Conservation (phyloP, 35 echinoderm and acorn worm species). For the Stichopus chloronotus region DNA sequence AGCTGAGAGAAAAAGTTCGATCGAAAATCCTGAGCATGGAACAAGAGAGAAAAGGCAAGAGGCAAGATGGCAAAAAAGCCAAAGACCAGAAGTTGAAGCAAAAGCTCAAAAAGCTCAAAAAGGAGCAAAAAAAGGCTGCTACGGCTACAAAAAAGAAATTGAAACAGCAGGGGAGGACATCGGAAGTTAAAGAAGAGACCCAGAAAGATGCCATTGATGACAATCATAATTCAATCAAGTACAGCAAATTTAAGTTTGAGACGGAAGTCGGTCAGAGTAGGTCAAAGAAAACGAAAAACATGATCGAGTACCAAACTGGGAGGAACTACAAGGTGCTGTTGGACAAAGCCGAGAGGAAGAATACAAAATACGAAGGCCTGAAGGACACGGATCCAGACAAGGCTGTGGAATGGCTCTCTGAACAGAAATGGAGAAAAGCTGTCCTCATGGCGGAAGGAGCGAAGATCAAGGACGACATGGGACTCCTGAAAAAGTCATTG, state of each 20-base stretch:
- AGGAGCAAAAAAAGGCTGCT: slow-evolving; percentile 49
- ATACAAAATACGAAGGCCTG: slow-evolving; percentile 77
- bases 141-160: slow-evolving; percentile 50
- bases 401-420: slow-evolving; percentile 68
- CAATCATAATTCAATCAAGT: not conserved
- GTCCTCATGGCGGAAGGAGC: slow-evolving; percentile 73
- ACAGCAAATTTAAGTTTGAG: slow-evolving; percentile 92
- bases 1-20: slow-evolving; percentile 79
- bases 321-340: slow-evolving; percentile 77
- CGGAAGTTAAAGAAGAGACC: not conserved
- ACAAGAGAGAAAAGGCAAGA: slow-evolving; percentile 58
- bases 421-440: slow-evolving; percentile 83
- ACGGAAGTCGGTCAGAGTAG: slow-evolving; percentile 12
- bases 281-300: slow-evolving; percentile 74
- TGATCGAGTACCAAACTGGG: slow-evolving; percentile 75
- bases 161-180: slow-evolving; percentile 18
- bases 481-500: slow-evolving; percentile 90
- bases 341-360: slow-evolving; percentile 80
- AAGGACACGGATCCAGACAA: slow-evolving; percentile 83
- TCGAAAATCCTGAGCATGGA: slow-evolving; percentile 63
- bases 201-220: not conserved
- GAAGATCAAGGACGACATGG: slow-evolving; percentile 85
- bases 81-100: slow-evolving; percentile 56
- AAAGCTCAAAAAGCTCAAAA: slow-evolving; percentile 66
- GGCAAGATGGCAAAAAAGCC: slow-evolving; percentile 57